Evolutionary conservation across 2,113 vertebrate species (phyloP), one percentile per base, ranked within the genome.

Genomic region (Poecile atricapillus): DNA sequence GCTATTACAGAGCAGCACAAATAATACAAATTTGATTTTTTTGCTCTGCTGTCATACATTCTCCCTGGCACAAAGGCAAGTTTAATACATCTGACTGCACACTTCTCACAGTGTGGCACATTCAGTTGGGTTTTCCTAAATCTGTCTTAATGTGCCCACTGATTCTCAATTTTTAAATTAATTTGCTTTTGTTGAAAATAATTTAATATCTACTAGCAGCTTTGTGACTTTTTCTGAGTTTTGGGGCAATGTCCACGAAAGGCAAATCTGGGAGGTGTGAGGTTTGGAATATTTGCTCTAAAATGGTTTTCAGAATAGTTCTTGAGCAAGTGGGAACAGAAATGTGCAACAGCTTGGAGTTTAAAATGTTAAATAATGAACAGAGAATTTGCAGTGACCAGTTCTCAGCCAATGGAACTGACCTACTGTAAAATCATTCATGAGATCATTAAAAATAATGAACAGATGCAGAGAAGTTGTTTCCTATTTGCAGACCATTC

Each of bases 21-120:
- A 83, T 94, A 94, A 93, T 89, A 84, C 76, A 91, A 83, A 87
- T 91, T 91, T 87, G 86, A 60, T 80, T 53, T 92, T 39, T 96
- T 94, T 93, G 69, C 90, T 94, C 82, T 93, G 83, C 80, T 93
- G 93, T 91, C 86, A 93, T 59, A 88, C 35, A 56, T 65, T 74
- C 71, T 95, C 68, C 83, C 94, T 94, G 93, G 76, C 92, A 83
- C 46, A 84, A 86, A 96, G 81, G 74, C 91, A 82, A 37, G 37
- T 65, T 89, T 87, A 83, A 62, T 85, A 55, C 63, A 49, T 87
- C 82, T 81, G 77, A 47, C 76, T 87, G 65, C 56, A 58, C 46
- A 14, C 35, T 84, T 86, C 69, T 86, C 50, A 14, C 11, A 21
- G 74, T 2, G 5, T 58, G 78, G n/a, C 58, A 67, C 1, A 0